A percentile compares a stretch with the other conserved stretches of the same genome.
phyloP scores from a whole-genome alignment of 2,797 vertebrate species.

The Rhinophrynus dorsalis region DNA sequence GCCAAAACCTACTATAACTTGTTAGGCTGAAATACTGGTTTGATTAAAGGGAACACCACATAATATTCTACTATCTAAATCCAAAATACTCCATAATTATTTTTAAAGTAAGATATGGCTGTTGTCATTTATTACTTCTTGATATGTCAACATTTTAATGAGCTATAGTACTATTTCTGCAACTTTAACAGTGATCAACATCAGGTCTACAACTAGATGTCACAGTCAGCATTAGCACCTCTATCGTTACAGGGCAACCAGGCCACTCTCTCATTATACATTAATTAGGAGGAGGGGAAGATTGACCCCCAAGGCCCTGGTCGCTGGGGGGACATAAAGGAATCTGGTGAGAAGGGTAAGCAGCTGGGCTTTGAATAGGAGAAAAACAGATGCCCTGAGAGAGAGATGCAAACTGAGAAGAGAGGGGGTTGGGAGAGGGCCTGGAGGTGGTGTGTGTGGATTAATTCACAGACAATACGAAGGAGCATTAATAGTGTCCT shows the following conservation, averaged over 20 bases:
- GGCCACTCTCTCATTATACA: slow-evolving; percentile 15
- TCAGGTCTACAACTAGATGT: too few species aligned
- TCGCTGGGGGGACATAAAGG: slow-evolving; percentile 21
- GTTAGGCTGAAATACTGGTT: too few species aligned
- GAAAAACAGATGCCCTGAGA: slow-evolving; percentile 28
- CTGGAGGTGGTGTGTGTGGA: neutral
- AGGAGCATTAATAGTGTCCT: slow-evolving; percentile 58
- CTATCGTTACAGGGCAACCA: neutral
- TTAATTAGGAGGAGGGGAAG: slow-evolving; percentile 30
- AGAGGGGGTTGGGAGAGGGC: slow-evolving; percentile 25
- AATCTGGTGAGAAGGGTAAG: slow-evolving; percentile 41
- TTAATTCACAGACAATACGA: slow-evolving; percentile 32
- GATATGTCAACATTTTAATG: too few species aligned
- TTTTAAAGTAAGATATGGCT: too few species aligned
- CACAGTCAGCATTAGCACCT: too few species aligned
- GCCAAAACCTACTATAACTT: too few species aligned
- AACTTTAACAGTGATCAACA: too few species aligned
- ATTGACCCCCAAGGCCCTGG: slow-evolving; percentile 22
- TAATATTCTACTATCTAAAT: too few species aligned
- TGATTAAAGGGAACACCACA: too few species aligned
- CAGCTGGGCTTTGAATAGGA: slow-evolving; percentile 43
- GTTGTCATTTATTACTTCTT: too few species aligned
- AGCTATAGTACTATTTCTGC: too few species aligned
- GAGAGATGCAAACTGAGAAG: slow-evolving; percentile 29
- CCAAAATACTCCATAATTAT: too few species aligned